Evolutionary conservation across 2,797 vertebrate species (phyloP).

Genomic region (Glyptemys insculpta): DNA sequence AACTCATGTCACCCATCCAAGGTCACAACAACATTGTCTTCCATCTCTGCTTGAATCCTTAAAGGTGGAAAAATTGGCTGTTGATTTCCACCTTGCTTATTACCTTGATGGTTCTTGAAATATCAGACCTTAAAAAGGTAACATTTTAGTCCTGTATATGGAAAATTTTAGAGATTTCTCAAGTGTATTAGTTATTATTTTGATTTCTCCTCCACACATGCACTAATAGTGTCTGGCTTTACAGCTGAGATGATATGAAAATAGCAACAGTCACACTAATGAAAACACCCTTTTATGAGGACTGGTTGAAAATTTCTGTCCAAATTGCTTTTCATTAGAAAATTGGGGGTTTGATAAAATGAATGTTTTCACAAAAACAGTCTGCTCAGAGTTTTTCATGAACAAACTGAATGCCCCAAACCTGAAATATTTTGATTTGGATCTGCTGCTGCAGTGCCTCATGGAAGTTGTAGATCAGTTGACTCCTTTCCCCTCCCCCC

Average conservation of each 20-base stretch:
- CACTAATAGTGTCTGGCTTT: not conserved
- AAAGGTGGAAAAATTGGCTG: not conserved
- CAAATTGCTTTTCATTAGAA: accelerated
- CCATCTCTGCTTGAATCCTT: not conserved
- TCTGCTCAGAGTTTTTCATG: not conserved
- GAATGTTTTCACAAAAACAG: too few relatives aligned
- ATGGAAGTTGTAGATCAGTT: not conserved
- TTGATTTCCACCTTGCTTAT: not conserved
- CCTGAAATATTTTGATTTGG: not conserved
- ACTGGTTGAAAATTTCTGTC: not conserved
- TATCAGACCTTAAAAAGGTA: not conserved
- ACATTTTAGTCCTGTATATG: not conserved
- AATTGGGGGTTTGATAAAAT: not conserved
- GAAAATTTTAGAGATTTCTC: not conserved
- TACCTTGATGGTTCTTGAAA: not conserved
- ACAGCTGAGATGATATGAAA: not conserved
- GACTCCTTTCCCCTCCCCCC: not conserved
- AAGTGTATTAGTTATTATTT: not conserved
- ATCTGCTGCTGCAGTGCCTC: accelerated
- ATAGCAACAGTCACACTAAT: accelerated
- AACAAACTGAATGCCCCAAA: not conserved
- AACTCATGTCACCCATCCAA: not conserved
- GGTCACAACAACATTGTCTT: not conserved
- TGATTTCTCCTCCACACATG: not conserved
- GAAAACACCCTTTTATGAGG: not conserved